phyloP scores from a whole-genome alignment of 2,113 vertebrate genomes.

The Scomber scombrus region DNA sequence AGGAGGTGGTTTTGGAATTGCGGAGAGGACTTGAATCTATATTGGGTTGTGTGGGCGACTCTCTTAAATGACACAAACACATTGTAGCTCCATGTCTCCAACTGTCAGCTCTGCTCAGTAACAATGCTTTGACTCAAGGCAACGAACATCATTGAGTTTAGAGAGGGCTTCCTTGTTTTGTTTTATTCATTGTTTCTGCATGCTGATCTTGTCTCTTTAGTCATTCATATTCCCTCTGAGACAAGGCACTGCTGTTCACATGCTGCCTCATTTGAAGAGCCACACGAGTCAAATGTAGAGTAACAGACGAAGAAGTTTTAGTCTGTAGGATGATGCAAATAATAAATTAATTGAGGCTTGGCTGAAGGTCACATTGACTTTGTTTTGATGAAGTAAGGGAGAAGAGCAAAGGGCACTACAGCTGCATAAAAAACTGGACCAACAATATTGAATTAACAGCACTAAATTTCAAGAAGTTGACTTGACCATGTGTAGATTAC shows the following conservation, averaged over 20 bases:
- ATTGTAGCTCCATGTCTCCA: not conserved
- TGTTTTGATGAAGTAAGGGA: not conserved
- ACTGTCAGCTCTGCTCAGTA: not conserved
- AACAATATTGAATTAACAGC: not conserved
- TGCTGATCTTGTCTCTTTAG: not conserved
- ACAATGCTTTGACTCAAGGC: not conserved
- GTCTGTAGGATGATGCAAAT: not conserved
- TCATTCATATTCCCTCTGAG: not conserved
- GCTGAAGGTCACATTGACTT: not conserved
- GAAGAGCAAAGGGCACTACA: not conserved
- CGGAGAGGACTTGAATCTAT: not conserved
- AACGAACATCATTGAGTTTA: not conserved
- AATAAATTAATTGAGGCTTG: not conserved
- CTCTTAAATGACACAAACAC: too few relatives aligned
- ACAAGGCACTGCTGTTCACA: not conserved
- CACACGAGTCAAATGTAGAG: not conserved
- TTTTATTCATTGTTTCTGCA: conserved; percentile 1
- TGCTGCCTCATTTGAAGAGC: not conserved
- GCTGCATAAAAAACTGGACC: not conserved
- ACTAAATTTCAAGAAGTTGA: too few relatives aligned
- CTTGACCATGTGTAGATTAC: too few relatives aligned
- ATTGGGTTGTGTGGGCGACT: not conserved
- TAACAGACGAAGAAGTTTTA: not conserved
- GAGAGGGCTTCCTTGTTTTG: not conserved
- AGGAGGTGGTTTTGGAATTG: too few relatives aligned